Conservation (phyloP, 2,888 invertebrate species). For the Hypsopygia costalis region DNA sequence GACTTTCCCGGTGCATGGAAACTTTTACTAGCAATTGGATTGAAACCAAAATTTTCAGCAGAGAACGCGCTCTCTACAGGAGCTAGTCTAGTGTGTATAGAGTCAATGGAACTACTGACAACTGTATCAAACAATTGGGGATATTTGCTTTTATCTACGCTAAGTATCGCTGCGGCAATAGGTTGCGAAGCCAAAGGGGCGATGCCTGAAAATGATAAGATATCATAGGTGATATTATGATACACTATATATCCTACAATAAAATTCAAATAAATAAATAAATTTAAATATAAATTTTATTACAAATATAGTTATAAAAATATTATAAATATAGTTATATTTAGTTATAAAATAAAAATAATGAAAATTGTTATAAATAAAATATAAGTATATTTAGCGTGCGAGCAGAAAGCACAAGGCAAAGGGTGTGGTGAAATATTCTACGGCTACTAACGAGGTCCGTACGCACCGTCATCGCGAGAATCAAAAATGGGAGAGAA, state of each 20-base stretch:
- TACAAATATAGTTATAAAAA: too few species aligned
- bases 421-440: conserved; percentile 11
- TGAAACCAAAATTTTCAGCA: conserved; percentile 68
- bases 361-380: too few species aligned
- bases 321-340: too few species aligned
- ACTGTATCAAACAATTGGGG: conserved; percentile 66
- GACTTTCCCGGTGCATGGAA: conserved; percentile 52
- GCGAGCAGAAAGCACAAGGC: conserved; percentile 28
- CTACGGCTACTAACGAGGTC: conserved; percentile 11
- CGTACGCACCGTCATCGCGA: conserved; percentile 55
- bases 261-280: neutral
- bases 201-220: conserved; percentile 50
- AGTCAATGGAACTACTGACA: conserved; percentile 74
- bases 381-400: conserved; percentile 20
- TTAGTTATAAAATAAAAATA: too few species aligned
- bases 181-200: conserved; percentile 68
- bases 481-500: conserved; percentile 76
- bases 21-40: conserved; percentile 70
- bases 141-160: conserved; percentile 70
- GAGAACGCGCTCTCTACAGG: conserved; percentile 64
- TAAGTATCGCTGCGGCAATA: conserved; percentile 60
- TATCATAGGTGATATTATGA: neutral
- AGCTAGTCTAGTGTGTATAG: conserved; percentile 58
- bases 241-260: neutral
- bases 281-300: conserved; percentile 3